A percentile compares a stretch with the other conserved stretches of the same genome.
Conservation (phyloP, 2,113 vertebrate genomes). For the Herpailurus yagouaroundi region DNA sequence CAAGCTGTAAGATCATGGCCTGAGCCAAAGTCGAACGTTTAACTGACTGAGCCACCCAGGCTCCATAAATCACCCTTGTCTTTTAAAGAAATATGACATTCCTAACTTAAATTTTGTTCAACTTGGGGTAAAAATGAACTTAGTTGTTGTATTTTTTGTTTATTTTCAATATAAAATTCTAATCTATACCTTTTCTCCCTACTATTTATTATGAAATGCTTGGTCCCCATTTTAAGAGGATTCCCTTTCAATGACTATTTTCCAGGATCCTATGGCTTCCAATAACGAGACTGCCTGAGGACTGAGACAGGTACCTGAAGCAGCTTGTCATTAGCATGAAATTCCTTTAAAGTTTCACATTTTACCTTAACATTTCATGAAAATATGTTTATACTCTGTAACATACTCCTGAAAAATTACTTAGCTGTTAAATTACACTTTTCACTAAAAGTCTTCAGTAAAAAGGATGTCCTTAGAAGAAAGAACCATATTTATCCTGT, state of each 20-base stretch:
- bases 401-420: not conserved
- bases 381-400: not conserved
- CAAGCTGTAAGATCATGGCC: too few species aligned
- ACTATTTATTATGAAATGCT: not conserved
- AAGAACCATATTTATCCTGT: not conserved
- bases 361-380: constrained; percentile 1
- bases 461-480: not conserved
- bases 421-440: not conserved
- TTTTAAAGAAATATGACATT: not conserved
- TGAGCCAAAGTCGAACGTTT: too few species aligned
- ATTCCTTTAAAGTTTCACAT: not conserved
- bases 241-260: not conserved
- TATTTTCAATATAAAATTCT: constrained; percentile 5
- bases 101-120: not conserved
- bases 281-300: not conserved
- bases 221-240: not conserved
- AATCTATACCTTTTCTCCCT: not conserved
- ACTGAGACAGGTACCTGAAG: not conserved
- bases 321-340: not conserved
- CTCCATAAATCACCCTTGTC: too few species aligned
- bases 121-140: not conserved
- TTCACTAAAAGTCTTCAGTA: not conserved
- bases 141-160: not conserved
- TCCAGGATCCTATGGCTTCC: not conserved
- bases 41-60: too few species aligned